Percentiles rank a stretch among this genome's conserved stretches.
These are phyloP conservation scores for Cylindroiulus punctatus DNA, from an alignment of 2,888 invertebrate genomes.

Conservation along the genomic window DNA sequence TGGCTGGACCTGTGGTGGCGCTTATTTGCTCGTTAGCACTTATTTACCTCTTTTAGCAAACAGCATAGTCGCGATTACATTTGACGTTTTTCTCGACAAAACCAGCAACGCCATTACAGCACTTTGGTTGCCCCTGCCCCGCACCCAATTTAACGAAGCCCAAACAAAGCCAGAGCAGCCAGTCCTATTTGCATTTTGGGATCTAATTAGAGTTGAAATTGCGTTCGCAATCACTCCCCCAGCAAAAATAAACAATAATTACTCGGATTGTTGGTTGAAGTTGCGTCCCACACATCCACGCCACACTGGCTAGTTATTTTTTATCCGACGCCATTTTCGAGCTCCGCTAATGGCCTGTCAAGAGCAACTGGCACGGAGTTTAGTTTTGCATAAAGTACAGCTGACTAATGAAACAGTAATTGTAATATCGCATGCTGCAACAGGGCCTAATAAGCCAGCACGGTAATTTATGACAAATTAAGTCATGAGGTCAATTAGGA, in stretches of 20 bases:
- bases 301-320: not conserved
- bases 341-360: not conserved
- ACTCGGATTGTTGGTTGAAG: slow-evolving; percentile 1
- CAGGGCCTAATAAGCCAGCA: slow-evolving; percentile 8
- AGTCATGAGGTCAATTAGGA: slow-evolving; percentile 27
- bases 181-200: slow-evolving; percentile 20
- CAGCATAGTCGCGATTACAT: slow-evolving; percentile 13
- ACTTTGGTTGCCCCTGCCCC: not conserved
- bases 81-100: not conserved
- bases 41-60: not conserved
- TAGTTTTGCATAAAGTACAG: slow-evolving; percentile 5
- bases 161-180: not conserved
- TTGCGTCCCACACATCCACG: not conserved
- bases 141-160: slow-evolving; percentile 19
- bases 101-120: not conserved
- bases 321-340: slow-evolving; percentile 2
- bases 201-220: slow-evolving; percentile 23
- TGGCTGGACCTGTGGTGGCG: not conserved
- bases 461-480: slow-evolving; percentile 29
- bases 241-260: slow-evolving; percentile 16
- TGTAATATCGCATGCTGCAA: slow-evolving; percentile 20
- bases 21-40: slow-evolving; percentile 4
- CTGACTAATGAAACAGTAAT: slow-evolving; percentile 21
- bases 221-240: not conserved
- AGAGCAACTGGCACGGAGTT: slow-evolving; percentile 16